phyloP scores from a whole-genome alignment of 2,797 vertebrate species.

The Chaetodon trifasciatus region DNA sequence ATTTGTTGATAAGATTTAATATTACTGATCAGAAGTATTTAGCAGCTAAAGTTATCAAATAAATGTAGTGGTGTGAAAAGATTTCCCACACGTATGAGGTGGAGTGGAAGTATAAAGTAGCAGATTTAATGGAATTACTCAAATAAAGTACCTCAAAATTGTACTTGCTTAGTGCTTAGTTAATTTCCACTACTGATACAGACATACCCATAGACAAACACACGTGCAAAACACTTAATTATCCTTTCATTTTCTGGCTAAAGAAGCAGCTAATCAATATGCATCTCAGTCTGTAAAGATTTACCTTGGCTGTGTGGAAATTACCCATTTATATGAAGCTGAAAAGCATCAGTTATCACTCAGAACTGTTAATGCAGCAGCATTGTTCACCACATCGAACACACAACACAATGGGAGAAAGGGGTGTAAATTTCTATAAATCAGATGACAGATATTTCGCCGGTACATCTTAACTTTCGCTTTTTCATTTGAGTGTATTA shows the following conservation, averaged over 20 bases:
- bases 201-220: neutral
- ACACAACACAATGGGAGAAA: slow-evolving; percentile 34
- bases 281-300: slow-evolving; percentile 57
- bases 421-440: slow-evolving; percentile 44
- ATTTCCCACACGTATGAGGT: neutral
- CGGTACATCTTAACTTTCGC: slow-evolving; percentile 53
- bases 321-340: slow-evolving; percentile 67
- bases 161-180: neutral
- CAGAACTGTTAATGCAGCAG: slow-evolving; percentile 56
- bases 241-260: slow-evolving; percentile 15
- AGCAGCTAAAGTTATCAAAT: neutral
- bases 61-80: neutral
- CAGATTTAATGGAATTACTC: too few relatives aligned
- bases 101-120: neutral
- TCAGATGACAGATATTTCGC: slow-evolving; percentile 61
- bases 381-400: slow-evolving; percentile 33
- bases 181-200: neutral
- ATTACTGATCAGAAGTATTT: neutral
- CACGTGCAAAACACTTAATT: slow-evolving; percentile 21
- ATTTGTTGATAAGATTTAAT: neutral
- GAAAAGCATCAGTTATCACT: slow-evolving; percentile 65
- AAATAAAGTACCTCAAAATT: neutral
- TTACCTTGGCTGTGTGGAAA: slow-evolving; percentile 50
- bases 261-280: slow-evolving; percentile 57
- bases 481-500: slow-evolving; percentile 58